Conservation (phyloP, 2,888 invertebrate species). For the Mactromeris polynyma region DNA sequence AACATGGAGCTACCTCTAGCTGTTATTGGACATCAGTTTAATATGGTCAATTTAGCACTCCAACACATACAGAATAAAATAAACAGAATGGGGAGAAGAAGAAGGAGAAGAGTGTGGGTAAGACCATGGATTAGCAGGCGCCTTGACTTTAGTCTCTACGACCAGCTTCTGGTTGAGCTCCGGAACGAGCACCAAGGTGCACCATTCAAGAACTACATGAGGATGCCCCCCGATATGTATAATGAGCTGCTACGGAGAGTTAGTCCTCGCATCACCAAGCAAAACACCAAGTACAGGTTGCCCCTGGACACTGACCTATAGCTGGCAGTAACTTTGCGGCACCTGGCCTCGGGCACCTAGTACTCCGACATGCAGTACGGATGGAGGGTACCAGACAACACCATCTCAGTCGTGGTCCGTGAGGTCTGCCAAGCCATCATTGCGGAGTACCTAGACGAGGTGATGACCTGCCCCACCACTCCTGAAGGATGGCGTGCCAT, state of each 20-base stretch:
- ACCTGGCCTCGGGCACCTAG: no score
- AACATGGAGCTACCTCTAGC: background rate
- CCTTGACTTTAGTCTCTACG: constrained; percentile 56
- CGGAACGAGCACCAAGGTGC: constrained; percentile 64
- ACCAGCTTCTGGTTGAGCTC: constrained; percentile 65
- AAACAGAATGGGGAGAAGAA: constrained; percentile 6
- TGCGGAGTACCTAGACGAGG: constrained; percentile 59
- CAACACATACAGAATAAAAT: no score
- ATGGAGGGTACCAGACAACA: no score
- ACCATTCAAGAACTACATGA: constrained; percentile 70
- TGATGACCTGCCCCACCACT: constrained; percentile 51
- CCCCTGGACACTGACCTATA: constrained; percentile 58
- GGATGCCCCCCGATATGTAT: constrained; percentile 72
- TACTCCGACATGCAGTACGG: no score
- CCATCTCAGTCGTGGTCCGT: constrained; percentile 45
- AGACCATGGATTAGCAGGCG: constrained; percentile 32
- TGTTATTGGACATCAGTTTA: no score
- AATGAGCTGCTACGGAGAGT: constrained; percentile 66
- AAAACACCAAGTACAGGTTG: constrained; percentile 47
- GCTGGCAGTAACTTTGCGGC: background rate
- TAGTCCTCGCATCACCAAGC: constrained; percentile 56
- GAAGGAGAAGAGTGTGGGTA: constrained; percentile 28
- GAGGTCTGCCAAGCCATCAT: constrained; percentile 66
- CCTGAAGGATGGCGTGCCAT: constrained; percentile 30
- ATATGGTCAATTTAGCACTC: no score